Conservation (phyloP, 2,113 vertebrate genomes). For the Seriola quinqueradiata region DNA sequence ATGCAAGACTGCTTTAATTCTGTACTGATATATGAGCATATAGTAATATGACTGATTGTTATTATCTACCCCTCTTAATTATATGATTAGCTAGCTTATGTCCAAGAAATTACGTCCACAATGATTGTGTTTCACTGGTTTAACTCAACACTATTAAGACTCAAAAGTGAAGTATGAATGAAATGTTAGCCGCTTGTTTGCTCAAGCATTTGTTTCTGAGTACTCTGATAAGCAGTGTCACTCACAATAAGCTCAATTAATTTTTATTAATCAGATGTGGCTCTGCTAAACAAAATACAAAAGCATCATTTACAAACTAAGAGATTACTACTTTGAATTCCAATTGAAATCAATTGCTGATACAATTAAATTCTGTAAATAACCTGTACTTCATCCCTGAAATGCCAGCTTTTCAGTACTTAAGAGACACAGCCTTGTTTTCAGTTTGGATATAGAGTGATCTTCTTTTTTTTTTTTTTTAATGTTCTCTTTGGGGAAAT, state of each 20-base stretch:
- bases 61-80: background rate
- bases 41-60: background rate
- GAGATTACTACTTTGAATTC: conserved; percentile 11
- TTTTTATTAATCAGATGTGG: conserved; percentile 2
- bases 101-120: background rate
- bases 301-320: background rate
- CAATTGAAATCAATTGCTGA: background rate
- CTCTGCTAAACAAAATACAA: background rate
- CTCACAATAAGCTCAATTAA: background rate
- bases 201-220: background rate
- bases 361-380: background rate
- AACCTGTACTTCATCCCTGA: background rate
- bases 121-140: background rate
- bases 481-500: background rate
- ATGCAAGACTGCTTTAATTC: background rate
- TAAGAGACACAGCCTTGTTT: background rate
- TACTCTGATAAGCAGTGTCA: conserved; percentile 5
- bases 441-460: background rate
- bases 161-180: background rate
- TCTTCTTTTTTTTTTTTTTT: conserved; percentile 1
- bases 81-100: background rate
- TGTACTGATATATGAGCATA: background rate
- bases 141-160: background rate
- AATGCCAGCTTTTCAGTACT: background rate
- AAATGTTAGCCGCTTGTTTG: background rate